Conservation (phyloP, 2,797 vertebrate species). For the Megalops cyprinoides region DNA sequence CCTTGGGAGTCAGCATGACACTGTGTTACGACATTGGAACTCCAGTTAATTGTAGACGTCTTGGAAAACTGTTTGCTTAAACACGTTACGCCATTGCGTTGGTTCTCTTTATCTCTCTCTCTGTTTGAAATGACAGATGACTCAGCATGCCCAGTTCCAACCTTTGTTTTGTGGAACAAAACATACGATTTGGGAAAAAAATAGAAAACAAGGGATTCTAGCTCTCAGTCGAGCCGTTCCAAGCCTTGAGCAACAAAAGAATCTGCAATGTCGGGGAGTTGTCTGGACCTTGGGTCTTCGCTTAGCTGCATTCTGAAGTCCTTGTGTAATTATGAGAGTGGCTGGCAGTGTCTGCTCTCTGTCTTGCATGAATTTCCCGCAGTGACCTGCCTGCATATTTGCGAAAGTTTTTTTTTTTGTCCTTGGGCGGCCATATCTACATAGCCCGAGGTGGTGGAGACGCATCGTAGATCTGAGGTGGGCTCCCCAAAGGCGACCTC, state of each 20-base stretch:
- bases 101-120: not conserved
- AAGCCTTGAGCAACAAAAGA: not conserved
- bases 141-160: not conserved
- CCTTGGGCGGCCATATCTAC: not conserved
- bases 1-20: not conserved
- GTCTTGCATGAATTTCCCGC: too few relatives aligned
- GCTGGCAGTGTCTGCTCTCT: too few relatives aligned
- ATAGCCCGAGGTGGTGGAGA: not conserved
- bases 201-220: not conserved
- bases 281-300: not conserved
- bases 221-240: not conserved
- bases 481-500: not conserved
- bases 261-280: not conserved
- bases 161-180: not conserved
- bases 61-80: not conserved
- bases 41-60: not conserved
- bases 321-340: too few relatives aligned
- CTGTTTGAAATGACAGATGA: not conserved
- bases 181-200: too few relatives aligned
- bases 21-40: not conserved
- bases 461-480: too few relatives aligned
- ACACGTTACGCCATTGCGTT: not conserved
- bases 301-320: not conserved
- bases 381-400: not conserved
- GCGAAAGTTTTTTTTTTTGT: not conserved